Conservation (phyloP, 2,113 vertebrate genomes). For the Neotoma lepida region DNA sequence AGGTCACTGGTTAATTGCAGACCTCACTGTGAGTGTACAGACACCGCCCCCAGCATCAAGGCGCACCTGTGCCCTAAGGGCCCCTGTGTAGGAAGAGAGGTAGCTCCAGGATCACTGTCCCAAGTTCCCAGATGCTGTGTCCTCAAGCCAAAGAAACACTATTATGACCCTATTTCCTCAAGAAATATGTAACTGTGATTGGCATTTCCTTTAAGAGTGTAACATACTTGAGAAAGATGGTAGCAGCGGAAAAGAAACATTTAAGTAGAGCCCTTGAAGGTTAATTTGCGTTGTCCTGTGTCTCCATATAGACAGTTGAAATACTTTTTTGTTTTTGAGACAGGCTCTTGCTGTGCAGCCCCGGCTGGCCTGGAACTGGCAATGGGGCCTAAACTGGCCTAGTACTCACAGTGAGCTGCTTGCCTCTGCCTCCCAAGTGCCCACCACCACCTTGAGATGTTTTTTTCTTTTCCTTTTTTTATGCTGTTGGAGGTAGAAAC, state of each 20-base stretch:
- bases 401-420: not conserved
- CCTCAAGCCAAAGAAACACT: not conserved
- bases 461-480: not conserved
- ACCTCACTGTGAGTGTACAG: not conserved
- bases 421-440: not conserved
- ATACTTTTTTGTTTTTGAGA: not conserved
- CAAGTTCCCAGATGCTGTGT: not conserved
- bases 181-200: not conserved
- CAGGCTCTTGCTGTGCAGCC: not conserved
- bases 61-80: not conserved
- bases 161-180: not conserved
- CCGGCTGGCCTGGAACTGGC: not conserved
- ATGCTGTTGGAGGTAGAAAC: too few relatives aligned
- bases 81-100: not conserved
- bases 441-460: not conserved
- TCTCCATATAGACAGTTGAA: not conserved
- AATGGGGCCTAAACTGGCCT: not conserved
- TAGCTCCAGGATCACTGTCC: not conserved
- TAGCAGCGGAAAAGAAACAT: not conserved
- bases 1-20: not conserved
- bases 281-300: not conserved
- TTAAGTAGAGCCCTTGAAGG: not conserved
- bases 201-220: not conserved
- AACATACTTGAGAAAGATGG: slow-evolving; percentile 26
- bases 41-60: not conserved